phyloP scores from a whole-genome alignment of 2,797 vertebrate species.

The Paedocypris micromegethes region DNA sequence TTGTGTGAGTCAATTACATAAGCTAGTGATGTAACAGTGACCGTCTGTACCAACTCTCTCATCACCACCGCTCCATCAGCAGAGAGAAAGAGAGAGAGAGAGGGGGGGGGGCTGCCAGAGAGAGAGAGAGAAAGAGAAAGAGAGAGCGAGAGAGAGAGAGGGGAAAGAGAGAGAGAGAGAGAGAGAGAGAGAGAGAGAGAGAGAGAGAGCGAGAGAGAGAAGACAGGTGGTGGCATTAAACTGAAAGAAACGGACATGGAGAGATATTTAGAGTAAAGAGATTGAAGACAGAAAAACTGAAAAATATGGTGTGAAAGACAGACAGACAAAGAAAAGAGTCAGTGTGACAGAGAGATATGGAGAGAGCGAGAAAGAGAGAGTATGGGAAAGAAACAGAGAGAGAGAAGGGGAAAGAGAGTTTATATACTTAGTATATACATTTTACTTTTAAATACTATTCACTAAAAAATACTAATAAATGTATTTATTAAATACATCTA shows the following conservation, averaged over 20 bases:
- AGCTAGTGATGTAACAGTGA: conserved; percentile 35
- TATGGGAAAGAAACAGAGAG: conserved; percentile 1
- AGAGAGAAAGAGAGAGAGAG: conserved; percentile 17
- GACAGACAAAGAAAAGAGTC: background rate
- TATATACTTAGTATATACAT: conserved; percentile 1
- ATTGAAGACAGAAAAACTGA: no score
- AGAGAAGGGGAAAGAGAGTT: conserved; percentile 4
- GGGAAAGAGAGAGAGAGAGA: background rate
- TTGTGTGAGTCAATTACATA: conserved; percentile 33
- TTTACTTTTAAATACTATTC: background rate
- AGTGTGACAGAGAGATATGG: no score
- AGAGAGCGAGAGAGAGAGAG: conserved; percentile 8
- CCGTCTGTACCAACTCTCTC: conserved; percentile 5
- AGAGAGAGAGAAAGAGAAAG: conserved; percentile 12
- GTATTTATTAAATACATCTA: no score
- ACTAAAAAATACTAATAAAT: no score
- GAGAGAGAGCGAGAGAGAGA: conserved; percentile 10
- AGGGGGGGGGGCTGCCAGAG: background rate
- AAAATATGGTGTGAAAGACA: background rate
- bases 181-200: conserved; percentile 13
- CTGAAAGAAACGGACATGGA: no score
- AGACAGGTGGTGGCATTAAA: no score
- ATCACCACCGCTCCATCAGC: conserved; percentile 46
- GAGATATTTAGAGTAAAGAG: no score
- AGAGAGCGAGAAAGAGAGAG: conserved; percentile 8